A percentile compares a stretch with the other conserved stretches of the same genome.
Evolutionary conservation across 2,797 vertebrate species (phyloP).

Genomic region (Uromys caudimaculatus): DNA sequence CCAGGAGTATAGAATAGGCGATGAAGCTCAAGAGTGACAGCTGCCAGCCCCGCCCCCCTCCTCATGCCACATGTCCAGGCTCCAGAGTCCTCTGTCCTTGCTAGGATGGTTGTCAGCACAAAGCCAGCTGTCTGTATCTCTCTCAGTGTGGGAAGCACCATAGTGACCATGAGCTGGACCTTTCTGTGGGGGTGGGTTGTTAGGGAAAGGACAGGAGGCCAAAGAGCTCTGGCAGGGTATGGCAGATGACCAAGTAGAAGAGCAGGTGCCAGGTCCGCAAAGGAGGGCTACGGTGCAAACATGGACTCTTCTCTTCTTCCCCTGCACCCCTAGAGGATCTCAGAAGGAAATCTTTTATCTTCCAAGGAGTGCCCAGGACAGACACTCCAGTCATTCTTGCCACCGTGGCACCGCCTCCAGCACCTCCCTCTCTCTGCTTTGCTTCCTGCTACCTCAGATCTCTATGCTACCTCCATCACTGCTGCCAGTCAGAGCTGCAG

Average conservation of each 20-base stretch:
- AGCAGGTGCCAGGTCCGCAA: too few relatives aligned
- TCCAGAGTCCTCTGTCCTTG: neutral
- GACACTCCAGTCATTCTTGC: neutral
- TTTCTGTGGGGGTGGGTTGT: neutral
- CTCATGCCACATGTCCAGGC: too few relatives aligned
- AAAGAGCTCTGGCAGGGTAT: neutral
- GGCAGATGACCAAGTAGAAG: neutral
- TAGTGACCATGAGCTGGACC: neutral
- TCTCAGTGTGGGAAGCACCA: neutral
- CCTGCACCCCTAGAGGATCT: accelerated
- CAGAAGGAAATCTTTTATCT: neutral
- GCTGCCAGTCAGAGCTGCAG: neutral
- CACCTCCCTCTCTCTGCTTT: neutral
- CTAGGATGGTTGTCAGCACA: neutral
- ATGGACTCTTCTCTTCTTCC: neutral
- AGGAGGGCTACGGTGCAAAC: neutral
- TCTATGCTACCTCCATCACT: neutral
- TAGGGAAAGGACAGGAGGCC: neutral
- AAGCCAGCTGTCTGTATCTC: neutral
- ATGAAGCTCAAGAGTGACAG: neutral
- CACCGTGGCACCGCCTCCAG: neutral
- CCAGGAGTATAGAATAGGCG: neutral
- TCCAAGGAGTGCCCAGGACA: neutral
- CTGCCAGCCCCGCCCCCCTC: neutral
- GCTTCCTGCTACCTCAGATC: accelerated